Conservation (phyloP, 2,888 invertebrate genomes). For the Metacarcinus magister region DNA sequence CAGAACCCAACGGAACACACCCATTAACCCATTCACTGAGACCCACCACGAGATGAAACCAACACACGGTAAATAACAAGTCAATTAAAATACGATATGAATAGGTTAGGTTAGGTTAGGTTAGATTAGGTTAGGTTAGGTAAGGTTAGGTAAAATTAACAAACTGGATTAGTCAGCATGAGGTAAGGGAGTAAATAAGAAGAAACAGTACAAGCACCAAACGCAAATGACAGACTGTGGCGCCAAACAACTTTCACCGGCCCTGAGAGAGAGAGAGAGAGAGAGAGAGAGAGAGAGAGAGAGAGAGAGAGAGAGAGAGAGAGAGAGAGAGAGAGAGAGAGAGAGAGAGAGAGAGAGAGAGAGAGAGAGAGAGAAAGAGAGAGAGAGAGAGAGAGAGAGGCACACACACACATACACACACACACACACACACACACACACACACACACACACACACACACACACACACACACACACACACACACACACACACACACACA, state of each 20-base stretch:
- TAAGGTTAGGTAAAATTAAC: background rate
- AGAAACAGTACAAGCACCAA: background rate
- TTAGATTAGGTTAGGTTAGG: background rate
- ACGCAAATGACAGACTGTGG: background rate
- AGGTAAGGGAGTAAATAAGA: background rate
- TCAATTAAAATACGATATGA: background rate
- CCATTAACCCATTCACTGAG: background rate
- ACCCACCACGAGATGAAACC: background rate
- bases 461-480: no score
- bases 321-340: constrained; percentile 1
- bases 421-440: no score
- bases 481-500: no score
- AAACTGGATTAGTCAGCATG: background rate
- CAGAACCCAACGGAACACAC: background rate
- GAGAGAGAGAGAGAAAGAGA: no score
- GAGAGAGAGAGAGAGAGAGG: no score
- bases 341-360: constrained; percentile 35
- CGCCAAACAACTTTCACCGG: background rate
- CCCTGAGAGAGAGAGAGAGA: background rate
- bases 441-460: no score
- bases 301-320: constrained; percentile 60
- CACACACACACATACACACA: no score
- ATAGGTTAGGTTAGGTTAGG: no score
- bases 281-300: constrained; percentile 51
- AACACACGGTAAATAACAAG: background rate